Conservation (phyloP, 1,140 invertebrate genomes). For the Adoxophyes honmai region DNA sequence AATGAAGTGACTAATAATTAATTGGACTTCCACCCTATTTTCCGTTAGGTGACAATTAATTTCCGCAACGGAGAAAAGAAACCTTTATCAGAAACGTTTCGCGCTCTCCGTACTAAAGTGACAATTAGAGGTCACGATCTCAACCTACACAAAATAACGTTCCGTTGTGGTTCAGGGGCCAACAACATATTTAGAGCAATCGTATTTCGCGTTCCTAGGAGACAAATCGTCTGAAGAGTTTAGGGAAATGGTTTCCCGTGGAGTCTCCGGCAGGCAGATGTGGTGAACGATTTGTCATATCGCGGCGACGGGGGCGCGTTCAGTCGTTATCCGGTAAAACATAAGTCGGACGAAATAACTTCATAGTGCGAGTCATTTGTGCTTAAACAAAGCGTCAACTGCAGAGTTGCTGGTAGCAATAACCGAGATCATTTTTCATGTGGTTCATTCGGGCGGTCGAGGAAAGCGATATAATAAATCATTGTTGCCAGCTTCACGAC, state of each 20-base stretch:
- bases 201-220: neutral
- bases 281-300: conserved; percentile 50
- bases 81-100: conserved; percentile 67
- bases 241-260: neutral
- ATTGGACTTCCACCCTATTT: conserved; percentile 76
- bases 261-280: conserved; percentile 1
- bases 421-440: conserved; percentile 75
- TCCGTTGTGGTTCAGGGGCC: neutral
- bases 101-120: conserved; percentile 50
- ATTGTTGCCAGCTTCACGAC: conserved; percentile 71
- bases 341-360: conserved; percentile 59
- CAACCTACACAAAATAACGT: conserved; percentile 31
- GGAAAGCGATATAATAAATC: conserved; percentile 75
- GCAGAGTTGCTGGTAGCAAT: conserved; percentile 70
- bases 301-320: conserved; percentile 22
- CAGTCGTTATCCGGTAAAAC: conserved; percentile 52
- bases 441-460: conserved; percentile 71
- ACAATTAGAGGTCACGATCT: conserved; percentile 45
- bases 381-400: conserved; percentile 75
- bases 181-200: neutral
- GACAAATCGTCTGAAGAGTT: neutral
- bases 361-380: conserved; percentile 72
- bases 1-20: conserved; percentile 76
- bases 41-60: conserved; percentile 76
- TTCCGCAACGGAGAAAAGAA: conserved; percentile 69